phyloP scores from a whole-genome alignment of 2,797 vertebrate species.

The Basileuterus tristriatus region DNA sequence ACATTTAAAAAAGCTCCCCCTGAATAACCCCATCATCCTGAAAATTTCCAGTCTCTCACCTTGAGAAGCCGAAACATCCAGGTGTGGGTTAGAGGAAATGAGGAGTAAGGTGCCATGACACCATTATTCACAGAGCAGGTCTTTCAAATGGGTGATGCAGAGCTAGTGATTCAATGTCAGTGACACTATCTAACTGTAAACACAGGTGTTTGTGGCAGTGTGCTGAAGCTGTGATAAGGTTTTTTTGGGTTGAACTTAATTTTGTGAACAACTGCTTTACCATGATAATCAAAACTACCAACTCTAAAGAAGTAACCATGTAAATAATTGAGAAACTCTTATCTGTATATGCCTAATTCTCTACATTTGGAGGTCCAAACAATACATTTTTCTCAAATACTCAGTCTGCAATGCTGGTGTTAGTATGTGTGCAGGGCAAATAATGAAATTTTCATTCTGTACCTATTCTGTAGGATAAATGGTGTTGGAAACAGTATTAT shows the following conservation, averaged over 20 bases:
- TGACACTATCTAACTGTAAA: not conserved
- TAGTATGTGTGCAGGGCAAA: not conserved
- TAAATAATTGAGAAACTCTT: not conserved
- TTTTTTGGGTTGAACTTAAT: not conserved
- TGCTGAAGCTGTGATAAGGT: not conserved
- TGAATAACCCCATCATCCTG: not conserved
- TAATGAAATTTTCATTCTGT: not conserved
- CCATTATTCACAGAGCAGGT: not conserved
- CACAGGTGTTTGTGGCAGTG: not conserved
- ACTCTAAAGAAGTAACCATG: not conserved
- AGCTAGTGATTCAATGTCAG: not conserved
- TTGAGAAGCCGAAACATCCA: not conserved
- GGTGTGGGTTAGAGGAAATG: not conserved
- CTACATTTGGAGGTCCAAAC: not conserved
- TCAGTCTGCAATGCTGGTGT: not conserved
- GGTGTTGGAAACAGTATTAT: not conserved
- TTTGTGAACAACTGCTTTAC: not conserved
- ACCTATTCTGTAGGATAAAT: not conserved
- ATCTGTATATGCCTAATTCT: not conserved
- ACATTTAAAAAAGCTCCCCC: fast-evolving
- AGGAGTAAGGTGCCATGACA: not conserved
- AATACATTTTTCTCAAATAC: not conserved
- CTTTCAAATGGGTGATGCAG: not conserved
- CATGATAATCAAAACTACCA: not conserved
- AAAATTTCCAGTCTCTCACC: not conserved